These are phyloP conservation scores for Pemphredon lugubris DNA, from an alignment of 2,888 invertebrate species.

Conservation along the genomic window DNA sequence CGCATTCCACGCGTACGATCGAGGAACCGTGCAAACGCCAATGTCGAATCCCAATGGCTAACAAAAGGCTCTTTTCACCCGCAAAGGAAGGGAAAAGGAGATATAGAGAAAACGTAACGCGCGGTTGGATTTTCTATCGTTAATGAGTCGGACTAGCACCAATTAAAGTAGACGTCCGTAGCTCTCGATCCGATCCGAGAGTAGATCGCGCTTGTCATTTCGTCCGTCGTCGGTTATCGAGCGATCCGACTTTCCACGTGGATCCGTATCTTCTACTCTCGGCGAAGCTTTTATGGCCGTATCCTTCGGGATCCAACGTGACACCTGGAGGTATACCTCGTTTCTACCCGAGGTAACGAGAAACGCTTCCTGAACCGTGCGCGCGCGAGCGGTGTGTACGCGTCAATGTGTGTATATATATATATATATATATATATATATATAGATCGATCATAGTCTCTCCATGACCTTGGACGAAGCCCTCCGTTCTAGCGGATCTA, in stretches of 20 bases:
- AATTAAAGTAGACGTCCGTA: conserved; percentile 61
- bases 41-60: conserved; percentile 2
- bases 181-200: conserved; percentile 28
- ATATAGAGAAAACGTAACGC: not conserved
- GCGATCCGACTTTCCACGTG: conserved; percentile 52
- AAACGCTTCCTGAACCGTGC: conserved; percentile 49
- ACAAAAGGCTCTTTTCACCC: too few species aligned
- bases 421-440: conserved; percentile 5
- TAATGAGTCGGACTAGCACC: conserved; percentile 54
- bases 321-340: conserved; percentile 35
- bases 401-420: not conserved
- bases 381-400: too few species aligned
- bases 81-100: conserved; percentile 1
- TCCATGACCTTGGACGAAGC: conserved; percentile 48
- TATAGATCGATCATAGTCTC: conserved; percentile 55
- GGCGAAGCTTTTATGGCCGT: conserved; percentile 44
- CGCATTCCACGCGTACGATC: conserved; percentile 5
- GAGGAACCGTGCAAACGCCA: conserved; percentile 3
- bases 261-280: conserved; percentile 51
- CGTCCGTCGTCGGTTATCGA: conserved; percentile 44
- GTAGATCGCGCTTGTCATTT: conserved; percentile 55
- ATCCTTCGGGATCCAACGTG: conserved; percentile 36
- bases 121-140: conserved; percentile 20
- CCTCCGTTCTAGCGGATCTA: conserved; percentile 27
- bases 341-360: conserved; percentile 49